phyloP scores from a whole-genome alignment of 2,888 invertebrate genomes.

The Drosophila incognita region DNA sequence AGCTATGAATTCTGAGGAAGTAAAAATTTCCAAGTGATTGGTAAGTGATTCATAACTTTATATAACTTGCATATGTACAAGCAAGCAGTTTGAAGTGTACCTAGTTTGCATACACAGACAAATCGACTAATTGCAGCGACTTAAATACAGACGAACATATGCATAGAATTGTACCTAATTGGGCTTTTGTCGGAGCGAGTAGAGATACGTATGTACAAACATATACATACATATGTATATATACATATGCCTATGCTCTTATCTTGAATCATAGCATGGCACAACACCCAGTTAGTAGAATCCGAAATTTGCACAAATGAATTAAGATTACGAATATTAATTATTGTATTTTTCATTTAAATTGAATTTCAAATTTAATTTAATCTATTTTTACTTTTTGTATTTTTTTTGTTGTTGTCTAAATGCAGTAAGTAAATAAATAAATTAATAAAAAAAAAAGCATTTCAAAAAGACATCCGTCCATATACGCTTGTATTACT shows the following conservation, averaged over 20 bases:
- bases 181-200: constrained; percentile 3
- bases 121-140: constrained; percentile 30
- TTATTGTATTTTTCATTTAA: neutral
- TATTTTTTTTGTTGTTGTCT: neutral
- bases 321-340: neutral
- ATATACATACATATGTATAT: neutral
- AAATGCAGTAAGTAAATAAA: neutral
- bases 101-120: constrained; percentile 4
- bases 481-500: neutral
- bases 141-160: neutral
- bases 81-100: neutral
- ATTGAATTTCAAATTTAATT: neutral
- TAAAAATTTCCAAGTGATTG: neutral
- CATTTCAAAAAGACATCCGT: neutral
- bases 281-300: neutral
- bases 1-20: neutral
- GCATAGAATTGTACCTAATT: neutral
- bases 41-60: neutral
- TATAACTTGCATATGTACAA: neutral
- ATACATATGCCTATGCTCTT: neutral
- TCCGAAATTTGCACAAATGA: neutral
- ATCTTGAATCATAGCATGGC: neutral
- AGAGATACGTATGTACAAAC: neutral
- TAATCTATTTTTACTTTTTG: neutral
- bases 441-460: neutral